Conservation (phyloP, 2,888 invertebrate species). For the Oscheius myriophilus region DNA sequence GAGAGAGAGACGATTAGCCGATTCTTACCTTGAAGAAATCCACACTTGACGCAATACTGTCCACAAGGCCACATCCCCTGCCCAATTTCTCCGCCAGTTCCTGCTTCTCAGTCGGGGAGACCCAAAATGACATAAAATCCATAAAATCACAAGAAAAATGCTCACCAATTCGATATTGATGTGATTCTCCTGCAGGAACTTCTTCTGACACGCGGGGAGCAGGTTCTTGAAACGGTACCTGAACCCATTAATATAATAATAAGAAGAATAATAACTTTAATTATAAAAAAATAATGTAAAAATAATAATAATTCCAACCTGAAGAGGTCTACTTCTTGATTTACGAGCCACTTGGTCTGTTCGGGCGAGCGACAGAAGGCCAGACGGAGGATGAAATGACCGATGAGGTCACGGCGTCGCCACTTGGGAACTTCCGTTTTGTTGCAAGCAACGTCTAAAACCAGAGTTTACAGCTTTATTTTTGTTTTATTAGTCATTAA, state of each 20-base stretch:
- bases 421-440: conserved; percentile 25
- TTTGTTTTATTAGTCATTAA: too few relatives aligned
- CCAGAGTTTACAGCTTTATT: too few relatives aligned
- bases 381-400: conserved; percentile 90
- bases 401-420: conserved; percentile 80
- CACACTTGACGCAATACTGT: conserved; percentile 7
- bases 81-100: conserved; percentile 19
- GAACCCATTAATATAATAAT: not conserved
- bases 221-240: conserved; percentile 18
- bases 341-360: conserved; percentile 85
- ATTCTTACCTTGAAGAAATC: conserved; percentile 40
- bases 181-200: conserved; percentile 14
- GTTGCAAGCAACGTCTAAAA: conserved; percentile 14
- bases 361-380: conserved; percentile 88
- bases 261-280: not conserved
- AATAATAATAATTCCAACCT: conserved; percentile 70
- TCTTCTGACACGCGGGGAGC: not conserved
- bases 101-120: conserved; percentile 21
- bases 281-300: too few relatives aligned
- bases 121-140: conserved; percentile 4
- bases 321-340: conserved; percentile 89
- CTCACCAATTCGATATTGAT: conserved; percentile 14
- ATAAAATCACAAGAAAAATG: not conserved
- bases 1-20: not conserved
- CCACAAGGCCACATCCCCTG: conserved; percentile 26